Percentiles rank a stretch among this genome's conserved stretches.
Evolutionary conservation across 2,888 invertebrate species (phyloP).

Genomic region (Steromphala cineraria): DNA sequence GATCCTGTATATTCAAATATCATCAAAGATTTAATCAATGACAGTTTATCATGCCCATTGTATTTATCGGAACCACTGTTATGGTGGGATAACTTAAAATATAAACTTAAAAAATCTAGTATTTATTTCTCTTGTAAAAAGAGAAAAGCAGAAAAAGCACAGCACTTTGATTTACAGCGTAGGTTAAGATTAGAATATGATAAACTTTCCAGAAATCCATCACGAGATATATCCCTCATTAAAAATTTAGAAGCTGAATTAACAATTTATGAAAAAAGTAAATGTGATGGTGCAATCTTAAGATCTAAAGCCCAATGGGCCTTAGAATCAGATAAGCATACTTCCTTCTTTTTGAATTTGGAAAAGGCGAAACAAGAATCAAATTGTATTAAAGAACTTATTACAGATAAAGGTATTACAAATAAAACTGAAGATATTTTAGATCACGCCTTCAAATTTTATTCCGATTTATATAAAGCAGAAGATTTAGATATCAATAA

Average conservation of each 20-base stretch:
- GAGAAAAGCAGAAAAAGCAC: not conserved
- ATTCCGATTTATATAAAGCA: not conserved
- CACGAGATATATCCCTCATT: too few species aligned
- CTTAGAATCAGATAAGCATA: not conserved
- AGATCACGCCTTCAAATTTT: not conserved
- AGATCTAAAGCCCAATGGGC: not conserved
- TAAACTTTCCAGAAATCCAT: too few species aligned
- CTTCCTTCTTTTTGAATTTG: not conserved
- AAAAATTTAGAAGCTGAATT: too few species aligned
- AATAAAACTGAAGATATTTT: not conserved
- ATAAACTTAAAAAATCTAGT: slow-evolving; percentile 13
- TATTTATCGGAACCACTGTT: slow-evolving; percentile 7
- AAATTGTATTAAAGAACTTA: not conserved
- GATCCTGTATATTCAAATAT: slow-evolving; percentile 10
- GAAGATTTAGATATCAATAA: not conserved
- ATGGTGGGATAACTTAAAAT: slow-evolving; percentile 34
- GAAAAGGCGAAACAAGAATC: not conserved
- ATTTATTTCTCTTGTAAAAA: not conserved
- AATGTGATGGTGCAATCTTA: not conserved
- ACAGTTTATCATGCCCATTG: not conserved
- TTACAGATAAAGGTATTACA: not conserved
- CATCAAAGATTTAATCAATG: not conserved
- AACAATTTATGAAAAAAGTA: not conserved
- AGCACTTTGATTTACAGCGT: too few species aligned
- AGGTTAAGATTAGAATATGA: too few species aligned